These are phyloP conservation scores for Todiramphus chloris DNA, from an alignment of 2,113 vertebrate genomes.

Conservation along the genomic window DNA sequence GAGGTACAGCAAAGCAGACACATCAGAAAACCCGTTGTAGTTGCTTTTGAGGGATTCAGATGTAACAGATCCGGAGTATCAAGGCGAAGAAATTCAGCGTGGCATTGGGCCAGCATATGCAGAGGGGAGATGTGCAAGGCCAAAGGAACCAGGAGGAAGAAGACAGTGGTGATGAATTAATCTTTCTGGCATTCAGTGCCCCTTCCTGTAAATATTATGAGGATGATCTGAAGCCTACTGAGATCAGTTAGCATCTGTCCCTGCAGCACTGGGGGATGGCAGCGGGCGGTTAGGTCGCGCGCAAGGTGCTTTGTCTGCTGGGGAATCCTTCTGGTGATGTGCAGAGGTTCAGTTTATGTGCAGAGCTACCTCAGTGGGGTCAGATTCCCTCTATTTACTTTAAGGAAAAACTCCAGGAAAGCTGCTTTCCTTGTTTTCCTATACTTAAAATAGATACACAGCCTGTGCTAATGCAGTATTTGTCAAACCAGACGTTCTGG, in stretches of 20 bases:
- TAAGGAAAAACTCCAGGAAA: not conserved
- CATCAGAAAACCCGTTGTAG: not conserved
- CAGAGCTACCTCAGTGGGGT: not conserved
- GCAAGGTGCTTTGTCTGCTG: not conserved
- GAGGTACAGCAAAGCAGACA: not conserved
- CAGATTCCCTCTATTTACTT: not conserved
- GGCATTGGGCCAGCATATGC: not conserved
- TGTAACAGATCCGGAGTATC: not conserved
- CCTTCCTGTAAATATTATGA: not conserved
- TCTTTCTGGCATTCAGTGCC: not conserved
- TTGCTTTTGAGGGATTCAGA: not conserved
- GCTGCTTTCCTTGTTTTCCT: not conserved
- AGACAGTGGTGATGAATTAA: rapidly evolving
- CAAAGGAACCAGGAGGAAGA: not conserved
- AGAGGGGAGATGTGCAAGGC: not conserved
- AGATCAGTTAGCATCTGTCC: not conserved
- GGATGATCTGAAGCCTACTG: not conserved
- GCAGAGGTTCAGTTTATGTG: not conserved
- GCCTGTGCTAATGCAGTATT: not conserved
- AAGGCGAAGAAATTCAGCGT: not conserved
- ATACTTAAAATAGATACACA: not conserved
- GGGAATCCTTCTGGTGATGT: not conserved
- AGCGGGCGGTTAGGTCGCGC: not conserved
- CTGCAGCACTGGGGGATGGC: not conserved
- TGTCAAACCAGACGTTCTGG: not conserved